Conservation (phyloP, 2,113 vertebrate species). For the Columba janthina region DNA sequence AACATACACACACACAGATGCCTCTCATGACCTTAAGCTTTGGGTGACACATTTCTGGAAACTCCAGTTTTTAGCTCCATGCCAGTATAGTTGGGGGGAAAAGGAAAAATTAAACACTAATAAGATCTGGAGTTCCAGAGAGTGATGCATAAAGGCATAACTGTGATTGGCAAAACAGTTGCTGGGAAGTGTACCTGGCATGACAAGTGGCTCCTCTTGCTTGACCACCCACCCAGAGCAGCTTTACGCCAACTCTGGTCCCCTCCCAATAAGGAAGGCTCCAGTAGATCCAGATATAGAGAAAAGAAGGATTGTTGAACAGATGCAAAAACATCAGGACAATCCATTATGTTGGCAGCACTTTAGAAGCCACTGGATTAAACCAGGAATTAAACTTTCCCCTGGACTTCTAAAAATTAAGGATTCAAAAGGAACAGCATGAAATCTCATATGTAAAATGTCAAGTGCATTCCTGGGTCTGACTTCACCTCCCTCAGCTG, state of each 20-base stretch:
- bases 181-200: not conserved
- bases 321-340: not conserved
- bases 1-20: not conserved
- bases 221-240: not conserved
- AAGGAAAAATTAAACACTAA: not conserved
- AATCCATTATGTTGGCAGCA: not conserved
- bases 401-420: not conserved
- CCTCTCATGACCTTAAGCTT: not conserved
- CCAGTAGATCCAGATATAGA: not conserved
- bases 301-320: not conserved
- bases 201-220: not conserved
- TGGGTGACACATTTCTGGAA: not conserved
- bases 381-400: not conserved
- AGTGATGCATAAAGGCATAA: not conserved
- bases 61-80: not conserved
- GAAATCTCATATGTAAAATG: not conserved
- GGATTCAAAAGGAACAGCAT: not conserved
- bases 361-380: not conserved
- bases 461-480: not conserved
- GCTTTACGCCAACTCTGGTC: not conserved
- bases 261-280: not conserved
- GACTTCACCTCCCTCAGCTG: not conserved
- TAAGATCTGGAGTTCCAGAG: not conserved
- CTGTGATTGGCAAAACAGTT: not conserved
- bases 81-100: not conserved